Percentiles rank a stretch among this genome's conserved stretches.
Evolutionary conservation across 2,797 vertebrate species (phyloP).

Genomic region (Falco berigora): DNA sequence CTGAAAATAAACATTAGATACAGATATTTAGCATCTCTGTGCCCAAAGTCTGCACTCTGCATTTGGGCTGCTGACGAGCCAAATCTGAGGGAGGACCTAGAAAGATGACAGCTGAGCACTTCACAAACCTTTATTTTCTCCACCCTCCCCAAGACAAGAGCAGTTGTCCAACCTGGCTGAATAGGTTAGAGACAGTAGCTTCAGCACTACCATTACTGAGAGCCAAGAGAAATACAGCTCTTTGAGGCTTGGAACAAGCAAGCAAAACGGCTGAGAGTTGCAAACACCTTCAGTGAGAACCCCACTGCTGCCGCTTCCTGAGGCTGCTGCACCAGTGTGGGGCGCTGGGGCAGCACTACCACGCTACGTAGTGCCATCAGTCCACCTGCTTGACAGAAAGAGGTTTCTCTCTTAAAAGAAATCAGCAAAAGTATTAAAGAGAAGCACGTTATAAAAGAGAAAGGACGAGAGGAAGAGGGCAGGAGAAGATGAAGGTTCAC

Average conservation of each 20-base stretch:
- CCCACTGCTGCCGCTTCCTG: not conserved
- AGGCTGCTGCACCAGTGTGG: rapidly evolving
- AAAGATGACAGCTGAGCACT: not conserved
- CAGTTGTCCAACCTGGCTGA: not conserved
- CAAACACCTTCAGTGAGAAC: not conserved
- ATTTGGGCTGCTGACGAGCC: not conserved
- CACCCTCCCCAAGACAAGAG: not conserved
- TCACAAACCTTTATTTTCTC: not conserved
- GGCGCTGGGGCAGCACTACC: rapidly evolving
- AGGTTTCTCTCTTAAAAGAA: not conserved
- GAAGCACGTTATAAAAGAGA: not conserved
- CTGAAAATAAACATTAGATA: not conserved
- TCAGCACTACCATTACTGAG: not conserved
- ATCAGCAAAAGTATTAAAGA: not conserved
- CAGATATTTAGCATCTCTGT: not conserved
- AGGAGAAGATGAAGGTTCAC: not conserved
- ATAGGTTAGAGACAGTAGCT: not conserved
- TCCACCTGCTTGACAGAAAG: not conserved
- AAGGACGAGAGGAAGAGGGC: not conserved
- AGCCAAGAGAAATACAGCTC: not conserved
- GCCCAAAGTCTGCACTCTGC: not conserved
- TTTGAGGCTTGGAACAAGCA: not conserved
- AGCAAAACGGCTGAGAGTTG: not conserved
- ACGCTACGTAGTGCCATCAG: rapidly evolving
- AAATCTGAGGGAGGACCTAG: not conserved